Evolutionary conservation across 2,888 invertebrate species (phyloP), one percentile per base, ranked within the genome.

Genomic region (Sepioteuthis lessoniana): DNA sequence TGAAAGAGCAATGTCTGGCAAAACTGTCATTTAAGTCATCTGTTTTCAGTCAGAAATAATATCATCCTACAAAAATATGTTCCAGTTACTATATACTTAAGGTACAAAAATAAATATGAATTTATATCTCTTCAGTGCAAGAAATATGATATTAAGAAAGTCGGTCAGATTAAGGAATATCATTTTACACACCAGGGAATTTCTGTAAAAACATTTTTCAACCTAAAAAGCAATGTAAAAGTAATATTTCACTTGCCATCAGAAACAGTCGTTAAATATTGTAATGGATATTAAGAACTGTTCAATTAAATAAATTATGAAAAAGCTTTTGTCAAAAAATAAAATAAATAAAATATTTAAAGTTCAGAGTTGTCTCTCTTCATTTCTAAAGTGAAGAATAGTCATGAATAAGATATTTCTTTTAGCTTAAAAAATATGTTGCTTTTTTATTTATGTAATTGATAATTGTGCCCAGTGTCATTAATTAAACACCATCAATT

Each of bases 141-240:
- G 76, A 76, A 76, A 35, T 31, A 31, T 60, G 60, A 38, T 47
- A 92, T 92, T 25, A 91, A 31, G 37, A 31, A 46, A 50, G 47
- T 28, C 47, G 47, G 93, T 93, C 93, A 93, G 38, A 60, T 60
- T 92, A 92, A 35, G 31, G 35, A 50, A 55, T 55, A 93, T 93
- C 37, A 55, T 47, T 93, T 93, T 93, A 93, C 46, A 21, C 35
- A 2, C 13, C 25, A 28, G 55, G 47, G 93, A 37, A 50, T 92
- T 47, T 47, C n/a, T 46, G 16, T 47, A 92, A 47, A 46, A 46
- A 38, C 37, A 92, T 19, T 28, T 31, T 37, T 38, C 28, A 28
- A 13, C 10, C 10, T 19, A 42, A 42, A n/a, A 42, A 42, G 42
- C 16, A 76, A 76, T 35, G n/a, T 76, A 35, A 76, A n/a, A 55